Base-by-base conservation (phyloP, 1,140 invertebrate species). In the Dolichoris vasculosae region DNA sequence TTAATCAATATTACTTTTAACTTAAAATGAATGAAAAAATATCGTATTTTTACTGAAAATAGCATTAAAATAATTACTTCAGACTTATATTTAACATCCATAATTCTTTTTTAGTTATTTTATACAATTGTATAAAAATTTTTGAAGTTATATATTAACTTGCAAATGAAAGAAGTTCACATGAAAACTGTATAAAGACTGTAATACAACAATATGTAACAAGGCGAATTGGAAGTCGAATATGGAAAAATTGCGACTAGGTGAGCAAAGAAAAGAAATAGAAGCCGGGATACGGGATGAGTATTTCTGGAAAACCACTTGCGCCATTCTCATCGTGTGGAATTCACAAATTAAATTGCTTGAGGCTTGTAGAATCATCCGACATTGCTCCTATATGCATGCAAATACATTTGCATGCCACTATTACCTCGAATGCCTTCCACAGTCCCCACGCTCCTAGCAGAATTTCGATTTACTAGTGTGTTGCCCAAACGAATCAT, bases 301-400 rank as follows among this genome's bases (percentile, higher is more conserved):
- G 23, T 88, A 89, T 90, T 90, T 88, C 87, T 87, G 87, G 87
- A 55, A 88, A 88, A 89, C 85, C 82, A 88, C 87, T 89, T 86
- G 88, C 86, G 88, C 87, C 88, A 89, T 89, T 90, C 88, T 84
- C 86, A 75, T 40, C 82, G 88, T 87, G 84, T 86, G 89, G 89
- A 91, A 91, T 92, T 92, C 88, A 88, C 89, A 92, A 91, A 92
- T 92, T 92, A 91, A 92, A 92, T 91, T 90, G 89, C 90, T 89
- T 88, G 88, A 89, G 87, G 87, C 87, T 87, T 87, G 81, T 87
- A 84, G 87, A 88, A 91, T 91, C 89, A 88, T 88, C 89, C 85
- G 87, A 3, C 46, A 55, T 17, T 30, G 30, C 13, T 30, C 32
- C 38, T 13, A 4, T 63, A 32, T 48, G n/a, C 76, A 48, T 15